A percentile compares a stretch with the other conserved stretches of the same genome.
Conservation (phyloP, 2,113 vertebrate genomes). For the Plecotus auritus region DNA sequence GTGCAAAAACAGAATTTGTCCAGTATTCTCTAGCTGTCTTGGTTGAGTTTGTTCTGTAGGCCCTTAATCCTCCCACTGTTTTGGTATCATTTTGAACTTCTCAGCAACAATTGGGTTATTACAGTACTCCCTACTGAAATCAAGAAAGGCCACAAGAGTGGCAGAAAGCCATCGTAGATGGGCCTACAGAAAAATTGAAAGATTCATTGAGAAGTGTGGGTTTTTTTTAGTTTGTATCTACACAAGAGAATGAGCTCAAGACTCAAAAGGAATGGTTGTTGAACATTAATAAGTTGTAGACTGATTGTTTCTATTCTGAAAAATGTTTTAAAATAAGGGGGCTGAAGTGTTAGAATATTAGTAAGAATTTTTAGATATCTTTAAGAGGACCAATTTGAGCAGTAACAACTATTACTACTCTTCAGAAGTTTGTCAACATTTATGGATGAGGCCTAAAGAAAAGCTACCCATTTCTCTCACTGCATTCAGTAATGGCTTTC, state of each 20-base stretch:
- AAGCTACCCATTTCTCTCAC: not conserved
- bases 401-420: not conserved
- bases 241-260: not conserved
- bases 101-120: not conserved
- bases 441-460: not conserved
- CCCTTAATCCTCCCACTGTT: not conserved
- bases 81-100: not conserved
- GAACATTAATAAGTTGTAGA: slow-evolving; percentile 4
- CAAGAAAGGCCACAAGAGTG: not conserved
- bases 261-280: not conserved
- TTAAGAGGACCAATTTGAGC: not conserved
- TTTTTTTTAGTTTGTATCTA: not conserved
- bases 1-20: not conserved
- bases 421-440: not conserved
- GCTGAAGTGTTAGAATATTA: not conserved
- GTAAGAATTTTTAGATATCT: slow-evolving; percentile 2
- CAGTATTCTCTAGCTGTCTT: not conserved
- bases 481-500: not conserved
- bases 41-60: not conserved
- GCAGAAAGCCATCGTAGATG: not conserved
- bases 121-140: not conserved
- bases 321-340: not conserved
- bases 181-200: not conserved
- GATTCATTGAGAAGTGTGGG: not conserved
- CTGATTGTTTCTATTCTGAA: not conserved